Conservation (phyloP, 2,888 invertebrate genomes). For the Dinocampus coccinellae region DNA sequence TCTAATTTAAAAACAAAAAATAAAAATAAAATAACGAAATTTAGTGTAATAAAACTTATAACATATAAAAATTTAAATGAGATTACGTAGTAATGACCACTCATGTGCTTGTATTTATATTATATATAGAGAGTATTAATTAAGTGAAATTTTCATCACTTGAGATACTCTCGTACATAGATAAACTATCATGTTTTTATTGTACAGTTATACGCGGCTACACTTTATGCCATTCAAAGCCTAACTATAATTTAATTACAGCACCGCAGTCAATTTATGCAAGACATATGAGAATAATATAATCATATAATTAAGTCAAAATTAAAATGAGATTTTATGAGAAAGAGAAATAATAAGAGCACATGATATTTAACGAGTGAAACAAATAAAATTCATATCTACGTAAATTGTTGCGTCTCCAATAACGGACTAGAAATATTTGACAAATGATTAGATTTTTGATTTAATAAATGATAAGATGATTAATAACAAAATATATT, state of each 20-base stretch:
- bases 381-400: neutral
- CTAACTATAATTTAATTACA: neutral
- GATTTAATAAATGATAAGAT: neutral
- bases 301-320: neutral
- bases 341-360: neutral
- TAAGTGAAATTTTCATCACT: slow-evolving; percentile 57
- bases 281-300: neutral
- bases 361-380: slow-evolving; percentile 4
- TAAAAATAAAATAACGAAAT: slow-evolving; percentile 58
- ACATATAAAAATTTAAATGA: slow-evolving; percentile 60
- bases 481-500: slow-evolving; percentile 21
- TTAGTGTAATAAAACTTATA: slow-evolving; percentile 58
- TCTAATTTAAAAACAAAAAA: slow-evolving; percentile 60
- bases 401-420: neutral
- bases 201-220: slow-evolving; percentile 58
- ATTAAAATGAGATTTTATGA: neutral
- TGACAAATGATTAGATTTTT: slow-evolving; percentile 8
- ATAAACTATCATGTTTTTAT: slow-evolving; percentile 54
- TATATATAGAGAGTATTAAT: slow-evolving; percentile 60
- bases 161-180: slow-evolving; percentile 51
- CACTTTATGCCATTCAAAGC: slow-evolving; percentile 37
- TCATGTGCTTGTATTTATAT: slow-evolving; percentile 65
- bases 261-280: neutral
- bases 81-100: slow-evolving; percentile 64
- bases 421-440: neutral